phyloP scores from a whole-genome alignment of 2,888 invertebrate species.

The Acleris holmiana region DNA sequence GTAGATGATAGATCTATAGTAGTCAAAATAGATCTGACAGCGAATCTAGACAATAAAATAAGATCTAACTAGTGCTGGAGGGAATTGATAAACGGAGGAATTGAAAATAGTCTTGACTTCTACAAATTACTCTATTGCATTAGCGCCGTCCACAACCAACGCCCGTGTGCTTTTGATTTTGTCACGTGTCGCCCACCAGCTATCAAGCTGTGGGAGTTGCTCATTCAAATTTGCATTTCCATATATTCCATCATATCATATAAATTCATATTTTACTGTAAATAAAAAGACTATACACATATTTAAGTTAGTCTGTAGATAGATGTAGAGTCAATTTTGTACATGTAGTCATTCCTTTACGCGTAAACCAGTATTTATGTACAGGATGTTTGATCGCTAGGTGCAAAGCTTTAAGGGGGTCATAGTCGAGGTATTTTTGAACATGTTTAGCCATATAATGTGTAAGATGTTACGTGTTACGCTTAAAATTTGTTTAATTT shows the following conservation, averaged over 20 bases:
- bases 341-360: constrained; percentile 37
- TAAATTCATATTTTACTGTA: constrained; percentile 58
- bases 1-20: background rate
- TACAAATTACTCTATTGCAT: constrained; percentile 2
- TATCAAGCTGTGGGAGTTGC: constrained; percentile 31
- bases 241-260: constrained; percentile 49
- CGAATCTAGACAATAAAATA: constrained; percentile 46
- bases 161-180: constrained; percentile 8
- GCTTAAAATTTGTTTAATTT: too few relatives aligned
- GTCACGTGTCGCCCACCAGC: constrained; percentile 3
- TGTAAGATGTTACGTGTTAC: too few relatives aligned
- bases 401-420: too few relatives aligned
- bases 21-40: constrained; percentile 31
- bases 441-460: too few relatives aligned
- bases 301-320: constrained; percentile 54
- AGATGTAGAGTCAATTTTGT: constrained; percentile 38
- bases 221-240: constrained; percentile 51
- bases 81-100: constrained; percentile 39
- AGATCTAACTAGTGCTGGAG: constrained; percentile 20
- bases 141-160: constrained; percentile 37
- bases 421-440: too few relatives aligned
- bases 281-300: constrained; percentile 48
- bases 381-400: too few relatives aligned
- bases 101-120: constrained; percentile 33
- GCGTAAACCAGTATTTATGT: constrained; percentile 37